Evolutionary conservation across 2,797 vertebrate species (phyloP).

Genomic region (Coendou prehensilis): DNA sequence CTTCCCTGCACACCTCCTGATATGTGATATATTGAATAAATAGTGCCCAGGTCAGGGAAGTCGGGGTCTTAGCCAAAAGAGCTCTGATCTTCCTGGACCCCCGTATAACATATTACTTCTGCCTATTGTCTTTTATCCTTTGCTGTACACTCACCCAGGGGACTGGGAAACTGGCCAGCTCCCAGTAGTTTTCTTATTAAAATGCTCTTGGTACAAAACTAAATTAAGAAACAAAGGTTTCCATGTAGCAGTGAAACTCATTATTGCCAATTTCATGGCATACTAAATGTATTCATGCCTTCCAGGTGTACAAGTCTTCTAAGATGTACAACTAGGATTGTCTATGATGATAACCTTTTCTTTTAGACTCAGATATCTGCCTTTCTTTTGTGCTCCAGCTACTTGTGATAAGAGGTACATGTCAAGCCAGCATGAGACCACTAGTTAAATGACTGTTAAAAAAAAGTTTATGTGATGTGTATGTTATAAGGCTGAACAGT

Average conservation of each 20-base stretch:
- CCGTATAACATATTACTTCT: no score
- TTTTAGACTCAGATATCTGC: not conserved
- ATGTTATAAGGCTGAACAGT: not conserved
- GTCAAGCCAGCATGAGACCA: not conserved
- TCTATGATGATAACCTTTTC: not conserved
- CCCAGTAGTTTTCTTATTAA: not conserved
- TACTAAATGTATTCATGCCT: no score
- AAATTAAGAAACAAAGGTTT: not conserved
- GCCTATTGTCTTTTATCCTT: no score
- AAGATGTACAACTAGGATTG: not conserved
- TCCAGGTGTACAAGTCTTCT: no score
- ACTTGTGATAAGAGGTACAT: not conserved
- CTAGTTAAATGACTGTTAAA: not conserved
- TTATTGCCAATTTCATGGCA: no score
- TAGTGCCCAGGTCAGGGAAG: no score
- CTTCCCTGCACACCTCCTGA: no score
- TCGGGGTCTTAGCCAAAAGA: no score
- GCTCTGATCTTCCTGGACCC: no score
- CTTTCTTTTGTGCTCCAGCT: not conserved
- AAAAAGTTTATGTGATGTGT: not conserved
- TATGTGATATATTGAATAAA: no score
- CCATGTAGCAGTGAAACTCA: not conserved
- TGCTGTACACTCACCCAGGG: no score
- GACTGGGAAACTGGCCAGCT: no score
- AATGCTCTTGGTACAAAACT: not conserved